Percentiles rank a stretch among this genome's conserved stretches.
These are phyloP conservation scores for Eira barbara DNA, from an alignment of 2,113 vertebrate species.

Conservation along the genomic window DNA sequence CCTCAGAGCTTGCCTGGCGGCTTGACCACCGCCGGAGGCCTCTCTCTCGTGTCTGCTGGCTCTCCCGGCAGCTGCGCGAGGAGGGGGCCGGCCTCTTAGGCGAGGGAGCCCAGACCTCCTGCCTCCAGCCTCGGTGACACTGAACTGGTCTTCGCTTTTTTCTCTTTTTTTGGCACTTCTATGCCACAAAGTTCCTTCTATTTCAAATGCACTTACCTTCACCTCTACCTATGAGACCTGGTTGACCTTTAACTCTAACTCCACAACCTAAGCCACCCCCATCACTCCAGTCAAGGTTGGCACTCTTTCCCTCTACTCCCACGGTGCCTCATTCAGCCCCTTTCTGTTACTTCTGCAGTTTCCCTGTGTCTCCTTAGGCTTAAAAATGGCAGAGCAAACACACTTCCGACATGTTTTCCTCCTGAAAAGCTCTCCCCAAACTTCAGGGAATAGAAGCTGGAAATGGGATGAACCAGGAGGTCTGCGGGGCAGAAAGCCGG, in stretches of 20 bases:
- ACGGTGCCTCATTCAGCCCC: accelerated
- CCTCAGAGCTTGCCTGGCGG: not conserved
- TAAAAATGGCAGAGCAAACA: not conserved
- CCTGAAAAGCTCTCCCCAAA: not conserved
- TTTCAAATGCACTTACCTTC: not conserved
- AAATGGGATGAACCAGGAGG: not conserved
- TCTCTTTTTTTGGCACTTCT: not conserved
- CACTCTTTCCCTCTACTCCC: not conserved
- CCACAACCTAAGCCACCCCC: no score
- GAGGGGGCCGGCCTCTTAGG: not conserved
- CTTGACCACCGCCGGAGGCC: no score
- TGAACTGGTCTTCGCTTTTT: not conserved
- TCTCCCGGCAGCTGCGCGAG: accelerated
- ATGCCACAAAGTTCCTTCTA: not conserved
- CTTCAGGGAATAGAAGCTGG: not conserved
- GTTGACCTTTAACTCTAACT: not conserved
- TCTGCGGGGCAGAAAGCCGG: not conserved
- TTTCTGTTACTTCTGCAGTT: no score
- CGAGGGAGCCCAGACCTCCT: not conserved
- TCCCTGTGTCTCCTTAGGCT: not conserved
- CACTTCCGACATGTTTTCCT: not conserved
- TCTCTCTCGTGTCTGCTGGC: not conserved
- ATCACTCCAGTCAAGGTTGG: accelerated
- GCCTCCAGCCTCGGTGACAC: not conserved
- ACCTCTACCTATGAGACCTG: not conserved